phyloP scores from a whole-genome alignment of 2,113 vertebrate species.

The Eretmochelys imbricata region DNA sequence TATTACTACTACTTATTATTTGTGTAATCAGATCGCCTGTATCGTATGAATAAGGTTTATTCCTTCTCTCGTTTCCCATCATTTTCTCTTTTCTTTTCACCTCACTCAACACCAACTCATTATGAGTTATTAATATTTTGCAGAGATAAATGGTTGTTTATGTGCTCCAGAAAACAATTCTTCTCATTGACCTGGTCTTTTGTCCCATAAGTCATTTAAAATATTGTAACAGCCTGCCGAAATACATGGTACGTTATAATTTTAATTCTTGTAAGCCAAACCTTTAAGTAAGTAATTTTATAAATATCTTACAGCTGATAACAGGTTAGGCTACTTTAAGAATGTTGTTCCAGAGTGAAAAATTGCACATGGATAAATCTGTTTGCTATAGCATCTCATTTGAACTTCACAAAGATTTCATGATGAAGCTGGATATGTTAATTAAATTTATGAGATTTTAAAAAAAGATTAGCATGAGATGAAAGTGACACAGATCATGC shows the following conservation, averaged over 20 bases:
- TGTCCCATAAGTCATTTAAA: not conserved
- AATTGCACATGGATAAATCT: constrained; percentile 26
- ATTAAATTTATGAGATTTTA: constrained; percentile 47
- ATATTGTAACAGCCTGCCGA: not conserved
- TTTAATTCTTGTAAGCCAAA: not conserved
- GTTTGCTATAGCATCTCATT: constrained; percentile 34
- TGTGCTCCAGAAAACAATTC: not conserved
- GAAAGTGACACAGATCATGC: constrained; percentile 19
- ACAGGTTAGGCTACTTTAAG: constrained; percentile 30
- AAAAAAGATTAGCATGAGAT: constrained; percentile 11
- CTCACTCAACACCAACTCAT: not conserved
- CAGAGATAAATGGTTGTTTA: not conserved
- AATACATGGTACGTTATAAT: not conserved
- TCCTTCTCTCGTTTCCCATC: not conserved
- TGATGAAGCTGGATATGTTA: constrained; percentile 51
- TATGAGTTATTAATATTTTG: not conserved
- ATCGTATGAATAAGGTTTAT: not conserved
- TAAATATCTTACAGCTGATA: not conserved
- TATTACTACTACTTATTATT: not conserved
- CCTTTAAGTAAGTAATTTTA: not conserved
- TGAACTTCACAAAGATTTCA: constrained; percentile 64
- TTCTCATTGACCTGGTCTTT: not conserved
- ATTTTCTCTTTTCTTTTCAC: not conserved
- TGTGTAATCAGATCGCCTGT: not conserved
- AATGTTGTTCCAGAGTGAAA: constrained; percentile 49